Percentiles rank a stretch among this genome's conserved stretches.
Evolutionary conservation across 2,888 invertebrate genomes (phyloP).

Genomic region (Spodoptera littoralis): DNA sequence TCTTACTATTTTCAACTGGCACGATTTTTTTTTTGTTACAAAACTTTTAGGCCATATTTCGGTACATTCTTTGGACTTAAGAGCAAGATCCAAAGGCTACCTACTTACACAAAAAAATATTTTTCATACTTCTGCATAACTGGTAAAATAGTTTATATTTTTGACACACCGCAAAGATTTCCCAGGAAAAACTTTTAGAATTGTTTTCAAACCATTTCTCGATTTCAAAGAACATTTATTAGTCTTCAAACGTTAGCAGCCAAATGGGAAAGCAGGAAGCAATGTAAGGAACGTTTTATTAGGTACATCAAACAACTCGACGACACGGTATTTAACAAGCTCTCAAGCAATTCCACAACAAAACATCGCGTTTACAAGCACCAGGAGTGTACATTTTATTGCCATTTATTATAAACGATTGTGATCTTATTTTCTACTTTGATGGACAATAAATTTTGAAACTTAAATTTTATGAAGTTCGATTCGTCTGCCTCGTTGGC

Average conservation of each 20-base stretch:
- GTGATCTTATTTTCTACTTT: background rate
- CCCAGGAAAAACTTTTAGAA: background rate
- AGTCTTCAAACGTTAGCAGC: constrained; percentile 1
- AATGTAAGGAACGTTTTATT: constrained; percentile 12
- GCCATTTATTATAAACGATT: constrained; percentile 2
- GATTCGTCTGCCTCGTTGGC: too few relatives aligned
- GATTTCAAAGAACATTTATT: background rate
- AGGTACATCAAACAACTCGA: constrained; percentile 6
- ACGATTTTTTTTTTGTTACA: too few relatives aligned
- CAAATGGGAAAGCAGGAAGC: background rate
- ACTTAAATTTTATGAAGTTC: too few relatives aligned
- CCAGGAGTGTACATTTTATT: background rate
- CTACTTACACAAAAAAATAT: too few relatives aligned
- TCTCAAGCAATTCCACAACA: background rate
- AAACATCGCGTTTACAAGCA: constrained; percentile 11
- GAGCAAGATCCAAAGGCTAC: too few relatives aligned
- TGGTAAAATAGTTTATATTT: too few relatives aligned
- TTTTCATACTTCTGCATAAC: too few relatives aligned
- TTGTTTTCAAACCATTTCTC: background rate
- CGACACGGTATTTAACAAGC: constrained; percentile 1
- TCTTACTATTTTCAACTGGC: too few relatives aligned
- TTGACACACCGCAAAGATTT: too few relatives aligned
- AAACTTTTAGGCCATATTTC: too few relatives aligned
- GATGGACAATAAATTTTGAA: too few relatives aligned
- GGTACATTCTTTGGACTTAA: too few relatives aligned